Conservation (phyloP, 2,797 vertebrate species). For the Rhinatrema bivittatum region DNA sequence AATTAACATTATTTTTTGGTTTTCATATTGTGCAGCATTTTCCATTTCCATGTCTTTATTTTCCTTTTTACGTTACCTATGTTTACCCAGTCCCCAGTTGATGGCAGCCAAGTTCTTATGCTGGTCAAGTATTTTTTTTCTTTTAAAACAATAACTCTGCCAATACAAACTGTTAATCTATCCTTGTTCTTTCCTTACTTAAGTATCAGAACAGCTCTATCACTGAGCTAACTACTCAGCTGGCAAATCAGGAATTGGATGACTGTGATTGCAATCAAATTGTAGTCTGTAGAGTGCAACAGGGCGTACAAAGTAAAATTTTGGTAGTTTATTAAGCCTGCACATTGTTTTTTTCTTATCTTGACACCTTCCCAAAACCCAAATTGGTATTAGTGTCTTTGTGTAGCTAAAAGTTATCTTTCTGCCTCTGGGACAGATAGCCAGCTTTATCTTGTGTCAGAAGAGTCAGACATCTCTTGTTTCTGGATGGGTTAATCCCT, state of each 20-base stretch:
- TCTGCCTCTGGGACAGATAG: too few species aligned
- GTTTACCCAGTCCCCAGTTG: too few species aligned
- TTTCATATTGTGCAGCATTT: too few species aligned
- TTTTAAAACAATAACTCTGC: too few species aligned
- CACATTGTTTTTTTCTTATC: fast-evolving
- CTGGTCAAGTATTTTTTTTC: too few species aligned
- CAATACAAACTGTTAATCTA: background rate
- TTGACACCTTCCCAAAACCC: background rate
- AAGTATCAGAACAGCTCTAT: background rate
- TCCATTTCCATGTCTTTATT: too few species aligned
- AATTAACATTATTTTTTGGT: too few species aligned
- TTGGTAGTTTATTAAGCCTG: background rate
- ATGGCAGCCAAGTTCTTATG: too few species aligned
- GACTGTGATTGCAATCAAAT: background rate
- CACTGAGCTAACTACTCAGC: background rate
- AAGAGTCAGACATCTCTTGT: too few species aligned
- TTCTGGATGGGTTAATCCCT: slow-evolving; percentile 6
- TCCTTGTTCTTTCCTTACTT: background rate
- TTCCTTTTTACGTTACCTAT: too few species aligned
- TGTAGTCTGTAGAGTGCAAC: background rate
- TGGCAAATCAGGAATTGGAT: background rate
- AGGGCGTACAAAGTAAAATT: background rate
- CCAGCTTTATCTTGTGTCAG: too few species aligned
- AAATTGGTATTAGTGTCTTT: background rate
- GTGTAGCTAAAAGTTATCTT: background rate